Evolutionary conservation across 2,888 invertebrate species (phyloP).

Genomic region (Lycocerus yunnanus): DNA sequence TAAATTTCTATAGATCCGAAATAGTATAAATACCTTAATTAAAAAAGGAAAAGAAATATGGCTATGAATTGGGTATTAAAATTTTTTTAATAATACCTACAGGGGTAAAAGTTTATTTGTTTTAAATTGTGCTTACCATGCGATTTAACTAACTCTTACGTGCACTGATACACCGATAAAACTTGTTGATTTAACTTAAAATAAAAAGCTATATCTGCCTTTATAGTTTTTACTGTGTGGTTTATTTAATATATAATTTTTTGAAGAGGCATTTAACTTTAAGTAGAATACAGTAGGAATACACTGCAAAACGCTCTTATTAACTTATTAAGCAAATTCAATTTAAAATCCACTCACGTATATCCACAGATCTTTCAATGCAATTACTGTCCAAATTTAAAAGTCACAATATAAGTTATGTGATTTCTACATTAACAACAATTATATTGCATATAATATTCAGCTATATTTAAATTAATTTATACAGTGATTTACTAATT

Average conservation of each 20-base stretch:
- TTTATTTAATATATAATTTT: background rate
- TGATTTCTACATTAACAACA: background rate
- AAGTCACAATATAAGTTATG: background rate
- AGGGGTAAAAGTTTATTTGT: no score
- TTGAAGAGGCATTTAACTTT: slow-evolving; percentile 3
- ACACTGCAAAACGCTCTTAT: slow-evolving; percentile 3
- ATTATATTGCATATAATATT: background rate
- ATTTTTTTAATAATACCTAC: no score
- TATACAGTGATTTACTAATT: background rate
- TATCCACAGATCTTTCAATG: background rate
- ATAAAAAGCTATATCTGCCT: background rate
- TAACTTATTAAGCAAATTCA: background rate
- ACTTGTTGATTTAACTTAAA: background rate
- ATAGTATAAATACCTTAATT: no score
- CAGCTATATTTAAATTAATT: background rate
- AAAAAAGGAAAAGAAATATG: no score
- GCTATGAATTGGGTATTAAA: no score
- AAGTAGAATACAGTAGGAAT: slow-evolving; percentile 1
- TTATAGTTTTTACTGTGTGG: background rate
- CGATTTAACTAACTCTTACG: background rate
- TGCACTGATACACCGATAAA: background rate
- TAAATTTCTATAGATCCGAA: no score
- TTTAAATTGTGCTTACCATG: background rate
- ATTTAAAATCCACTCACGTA: background rate
- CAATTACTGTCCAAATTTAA: background rate